Evolutionary conservation across 1,140 invertebrate species (phyloP), one percentile per base, ranked within the genome.

Genomic region (Ectropis grisescens): DNA sequence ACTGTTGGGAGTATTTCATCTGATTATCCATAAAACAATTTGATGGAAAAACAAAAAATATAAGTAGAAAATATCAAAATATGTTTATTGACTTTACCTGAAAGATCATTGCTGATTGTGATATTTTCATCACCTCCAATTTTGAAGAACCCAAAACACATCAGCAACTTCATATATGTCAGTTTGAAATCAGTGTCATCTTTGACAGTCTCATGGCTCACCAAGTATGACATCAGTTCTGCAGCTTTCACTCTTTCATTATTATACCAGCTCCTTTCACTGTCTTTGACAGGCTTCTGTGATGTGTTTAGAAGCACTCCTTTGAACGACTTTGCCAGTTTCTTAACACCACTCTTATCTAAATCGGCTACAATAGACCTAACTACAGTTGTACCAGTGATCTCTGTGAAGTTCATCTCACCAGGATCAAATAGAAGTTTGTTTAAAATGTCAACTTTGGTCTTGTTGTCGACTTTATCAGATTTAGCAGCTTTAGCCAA

Each of bases 371-470:
- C 86, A 22, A 90, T 82, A 13, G 84, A 74, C 58, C 88, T 87
- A 1, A 90, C 60, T 26, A 90, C 41, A 47, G 85, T 88, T 8
- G 83, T 85, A 13, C 85, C 85, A 14, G 89, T 90, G 14, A 87
- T 86, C 65, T 90, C 90, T 54, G 90, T 87, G 43, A 91, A 88
- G 70, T 89, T 87, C 39, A 91, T 84, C 53, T 86, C 86, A 1
- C 90, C 89, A 3, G 89, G 88, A 61, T 84, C 75, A 16, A 89
- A 76, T 13, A 91, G 65, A 2, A 92, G 57, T 55, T 86, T 89
- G 33, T 88, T 86, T 22, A 91, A 58, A 2, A 87, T 67, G 26
- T 66, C 60, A 15, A 89, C 66, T 56, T 86, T 85, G 13, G 79
- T 71, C 54, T 83, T 82, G n/a, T 68, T 59, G 16, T 82, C 70